Conservation (phyloP, 2,113 vertebrate genomes). For the Opisthocomus hoazin region DNA sequence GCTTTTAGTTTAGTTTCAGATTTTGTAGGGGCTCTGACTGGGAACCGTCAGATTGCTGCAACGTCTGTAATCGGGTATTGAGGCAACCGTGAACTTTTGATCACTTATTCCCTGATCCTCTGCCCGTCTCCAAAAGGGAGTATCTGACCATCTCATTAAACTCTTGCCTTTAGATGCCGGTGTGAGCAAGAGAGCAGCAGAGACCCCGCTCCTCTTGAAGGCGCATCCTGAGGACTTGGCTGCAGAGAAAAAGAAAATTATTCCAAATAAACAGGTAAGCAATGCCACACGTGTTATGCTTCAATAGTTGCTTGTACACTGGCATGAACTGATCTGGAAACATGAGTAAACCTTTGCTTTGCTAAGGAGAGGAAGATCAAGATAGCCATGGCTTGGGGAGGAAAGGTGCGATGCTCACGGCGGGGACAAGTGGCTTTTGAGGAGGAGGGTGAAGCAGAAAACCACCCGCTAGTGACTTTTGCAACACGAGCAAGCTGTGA, state of each 20-base stretch:
- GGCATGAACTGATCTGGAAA: background rate
- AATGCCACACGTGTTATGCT: fast-evolving
- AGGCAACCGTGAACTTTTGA: background rate
- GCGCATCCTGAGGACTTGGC: background rate
- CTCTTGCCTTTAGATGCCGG: background rate
- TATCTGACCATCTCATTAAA: background rate
- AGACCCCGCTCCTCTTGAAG: background rate
- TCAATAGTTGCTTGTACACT: no score
- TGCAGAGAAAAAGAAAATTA: background rate
- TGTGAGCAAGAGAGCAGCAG: background rate
- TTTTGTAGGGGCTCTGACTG: background rate
- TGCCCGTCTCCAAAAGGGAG: background rate
- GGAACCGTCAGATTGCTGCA: background rate
- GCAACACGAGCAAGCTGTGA: background rate
- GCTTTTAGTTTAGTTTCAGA: slow-evolving; percentile 5
- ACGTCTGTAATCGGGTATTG: background rate
- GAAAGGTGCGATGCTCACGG: background rate
- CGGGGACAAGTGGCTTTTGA: background rate
- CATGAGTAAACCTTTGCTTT: background rate
- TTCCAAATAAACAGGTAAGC: background rate
- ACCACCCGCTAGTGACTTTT: background rate
- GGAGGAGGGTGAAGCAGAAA: background rate
- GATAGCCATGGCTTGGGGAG: background rate
- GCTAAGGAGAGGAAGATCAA: background rate
- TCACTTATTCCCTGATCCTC: background rate